Base-by-base conservation (phyloP, 2,113 vertebrate genomes). In the Nestor notabilis region DNA sequence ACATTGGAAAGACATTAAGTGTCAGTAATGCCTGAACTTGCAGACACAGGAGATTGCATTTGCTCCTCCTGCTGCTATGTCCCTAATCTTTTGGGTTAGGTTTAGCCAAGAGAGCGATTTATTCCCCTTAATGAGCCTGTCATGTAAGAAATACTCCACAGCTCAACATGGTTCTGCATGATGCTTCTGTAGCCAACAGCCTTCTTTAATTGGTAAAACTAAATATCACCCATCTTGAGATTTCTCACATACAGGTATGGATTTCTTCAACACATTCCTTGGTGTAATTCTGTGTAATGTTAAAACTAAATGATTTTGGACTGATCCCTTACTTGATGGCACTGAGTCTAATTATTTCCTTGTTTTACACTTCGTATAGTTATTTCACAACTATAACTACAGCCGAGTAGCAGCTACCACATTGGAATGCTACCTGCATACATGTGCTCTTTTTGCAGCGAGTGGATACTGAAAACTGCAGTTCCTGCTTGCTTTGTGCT, bases 61-160 rank as follows among this genome's bases (percentile, higher is more conserved):
- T 70, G 14, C 37, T 79, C 4, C 11, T 86, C 14, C 37, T 66
- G 41, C 43, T 71, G 52, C 64, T 11, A 13, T n/a, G 13, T 92
- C 23, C 37, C 52, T 84, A 61, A 29, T 66, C 33, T 65, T 87
- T 52, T 86, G 76, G 75, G 69, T 81, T 86, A 86, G 41, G n/a
- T 76, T 83, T 94, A 20, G 25, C 21, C 18, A 70, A 71, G 35
- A 75, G 25, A 66, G 35, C 12, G 20, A 65, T 90, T 90, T 87
- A 31, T 87, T 83, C 39, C 10, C 24, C 25, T 50, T 82, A 82
- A 68, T 39, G 68, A 79, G 37, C n/a, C 37, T 86, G 61, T 89
- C 37, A 20, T 23, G 20, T 69, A 41, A 53, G 39, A 64, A 89
- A 17, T 37, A 25, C 44, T 35, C 21, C 31, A 37, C 18, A 71